Base-by-base conservation (phyloP, 2,113 vertebrate species). In the Origma solitaria region DNA sequence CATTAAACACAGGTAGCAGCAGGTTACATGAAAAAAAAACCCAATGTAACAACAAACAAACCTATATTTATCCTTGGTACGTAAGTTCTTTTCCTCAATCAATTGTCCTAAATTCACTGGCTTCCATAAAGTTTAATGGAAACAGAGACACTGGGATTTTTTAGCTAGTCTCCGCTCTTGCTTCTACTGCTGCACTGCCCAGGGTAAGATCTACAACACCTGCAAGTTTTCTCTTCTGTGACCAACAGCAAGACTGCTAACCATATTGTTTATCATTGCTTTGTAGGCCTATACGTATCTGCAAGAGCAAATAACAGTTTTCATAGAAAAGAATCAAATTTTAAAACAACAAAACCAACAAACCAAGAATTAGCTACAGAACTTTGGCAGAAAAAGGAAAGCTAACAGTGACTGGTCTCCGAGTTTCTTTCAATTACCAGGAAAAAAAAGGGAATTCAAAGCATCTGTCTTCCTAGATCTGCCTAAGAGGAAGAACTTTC, bases 1-100 rank as follows among this genome's bases (percentile, higher is more conserved):
- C 2, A 1, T 24, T 80, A 70, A 71, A 77, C 51, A 62, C 1
- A 1, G 27, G 20, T 4, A 86, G 37, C 6, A 88, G n/a, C 5
- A 75, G 7, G 2, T 57, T 40, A 68, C 1, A 0, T 3, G 23
- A 49, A 23, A 31, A 40, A 25, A 56, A 49, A 37, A 16, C n/a
- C n/a, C 1, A 81, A 31, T 2, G 18, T 4, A 88, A 58, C 28
- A 58, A 66, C 19, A 38, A 50, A 82, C 13, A 45, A 66, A 66
- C 4, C 15, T 28, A 60, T 4, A 35, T 6, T 62, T 54, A 20
- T 40, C 31, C 68, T 50, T 15, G 13, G 27, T 23, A 42, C 27
- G 0, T n/a, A 66, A 66, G 9, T 37, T 78, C 23, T 69, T 50
- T 60, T 73, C 30, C 28, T 88, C 35, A 71, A 9, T 5, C 42